Evolutionary conservation across 2,113 vertebrate species (phyloP).

Genomic region (Colistium nudipinnis): DNA sequence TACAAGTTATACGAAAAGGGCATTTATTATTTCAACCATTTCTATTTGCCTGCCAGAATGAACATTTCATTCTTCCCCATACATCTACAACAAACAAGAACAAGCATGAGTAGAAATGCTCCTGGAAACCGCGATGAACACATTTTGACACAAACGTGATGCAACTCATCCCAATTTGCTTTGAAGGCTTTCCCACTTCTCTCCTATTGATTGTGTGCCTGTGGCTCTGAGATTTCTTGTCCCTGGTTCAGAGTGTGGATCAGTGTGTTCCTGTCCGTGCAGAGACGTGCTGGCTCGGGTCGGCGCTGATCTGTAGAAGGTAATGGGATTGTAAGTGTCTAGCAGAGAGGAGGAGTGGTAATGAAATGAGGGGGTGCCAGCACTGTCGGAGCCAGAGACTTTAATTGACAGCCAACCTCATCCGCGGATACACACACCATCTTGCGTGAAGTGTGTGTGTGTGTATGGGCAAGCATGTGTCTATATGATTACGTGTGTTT

Average conservation of each 20-base stretch:
- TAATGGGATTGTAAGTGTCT: conserved; percentile 72
- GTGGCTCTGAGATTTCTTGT: conserved; percentile 28
- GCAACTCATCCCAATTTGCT: background rate
- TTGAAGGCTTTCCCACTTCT: conserved; percentile 27
- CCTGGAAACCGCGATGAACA: conserved; percentile 9
- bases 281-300: conserved; percentile 16
- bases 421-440: conserved; percentile 7
- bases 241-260: conserved; percentile 57
- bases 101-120: conserved; percentile 19
- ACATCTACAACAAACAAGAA: conserved; percentile 10
- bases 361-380: conserved; percentile 62
- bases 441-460: background rate
- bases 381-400: conserved; percentile 31
- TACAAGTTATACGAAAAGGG: too few relatives aligned
- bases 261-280: conserved; percentile 59
- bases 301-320: conserved; percentile 39
- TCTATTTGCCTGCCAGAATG: background rate
- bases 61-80: background rate
- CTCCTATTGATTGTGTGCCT: conserved; percentile 40
- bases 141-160: conserved; percentile 22
- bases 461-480: conserved; percentile 1
- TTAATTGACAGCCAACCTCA: conserved; percentile 22
- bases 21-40: conserved; percentile 8
- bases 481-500: conserved; percentile 4
- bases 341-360: conserved; percentile 42